These are phyloP conservation scores for Connochaetes taurinus DNA, from an alignment of 2,113 vertebrate genomes.

Conservation along the genomic window DNA sequence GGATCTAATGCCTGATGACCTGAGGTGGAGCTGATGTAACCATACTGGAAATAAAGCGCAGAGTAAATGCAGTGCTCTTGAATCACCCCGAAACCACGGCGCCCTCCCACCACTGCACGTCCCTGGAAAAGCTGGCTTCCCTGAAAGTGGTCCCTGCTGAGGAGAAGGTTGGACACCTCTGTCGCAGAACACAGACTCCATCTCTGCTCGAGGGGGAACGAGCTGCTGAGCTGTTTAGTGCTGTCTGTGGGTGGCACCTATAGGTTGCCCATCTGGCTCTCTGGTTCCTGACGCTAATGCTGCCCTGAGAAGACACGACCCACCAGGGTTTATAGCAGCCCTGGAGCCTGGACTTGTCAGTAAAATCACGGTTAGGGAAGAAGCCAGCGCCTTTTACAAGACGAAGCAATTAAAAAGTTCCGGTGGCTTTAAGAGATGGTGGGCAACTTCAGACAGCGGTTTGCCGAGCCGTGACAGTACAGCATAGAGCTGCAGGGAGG, in stretches of 20 bases:
- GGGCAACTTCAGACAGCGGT: fast-evolving
- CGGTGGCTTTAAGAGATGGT: not conserved
- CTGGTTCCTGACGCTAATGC: too few relatives aligned
- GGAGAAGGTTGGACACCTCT: not conserved
- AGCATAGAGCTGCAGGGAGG: fast-evolving
- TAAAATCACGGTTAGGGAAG: not conserved
- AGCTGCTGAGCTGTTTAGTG: not conserved
- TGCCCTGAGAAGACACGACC: not conserved
- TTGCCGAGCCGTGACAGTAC: not conserved
- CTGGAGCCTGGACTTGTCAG: not conserved
- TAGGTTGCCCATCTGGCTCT: not conserved
- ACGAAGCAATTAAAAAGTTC: not conserved
- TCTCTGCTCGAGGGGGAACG: not conserved
- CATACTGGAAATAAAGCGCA: fast-evolving
- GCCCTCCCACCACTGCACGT: fast-evolving
- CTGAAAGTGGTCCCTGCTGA: not conserved
- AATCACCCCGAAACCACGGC: not conserved
- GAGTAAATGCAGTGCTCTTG: not conserved
- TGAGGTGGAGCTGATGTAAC: not conserved
- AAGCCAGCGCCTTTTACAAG: too few relatives aligned
- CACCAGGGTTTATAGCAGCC: not conserved
- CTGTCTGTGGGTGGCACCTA: fast-evolving
- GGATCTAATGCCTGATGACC: not conserved
- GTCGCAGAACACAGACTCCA: fast-evolving
- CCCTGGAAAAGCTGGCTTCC: not conserved